Evolutionary conservation across 30 jellyfish, hydroid and myxozoan genomes (phyloP).

Genomic region (Sanderia malayensis): DNA sequence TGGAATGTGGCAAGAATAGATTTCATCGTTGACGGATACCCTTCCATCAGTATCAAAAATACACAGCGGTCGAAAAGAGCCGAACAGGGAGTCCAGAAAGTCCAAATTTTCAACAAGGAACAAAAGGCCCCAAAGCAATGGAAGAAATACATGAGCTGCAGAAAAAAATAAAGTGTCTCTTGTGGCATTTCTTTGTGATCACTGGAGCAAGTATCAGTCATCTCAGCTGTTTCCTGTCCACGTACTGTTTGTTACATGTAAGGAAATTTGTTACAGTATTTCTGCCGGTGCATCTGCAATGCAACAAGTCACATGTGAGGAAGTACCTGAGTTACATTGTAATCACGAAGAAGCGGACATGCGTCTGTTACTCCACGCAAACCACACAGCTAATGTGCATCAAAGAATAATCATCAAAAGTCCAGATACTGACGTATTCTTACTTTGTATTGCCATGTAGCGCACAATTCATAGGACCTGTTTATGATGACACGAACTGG

Average conservation of each 20-base stretch:
- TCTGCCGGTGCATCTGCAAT: neutral
- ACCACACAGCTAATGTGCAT: neutral
- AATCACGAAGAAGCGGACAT: neutral
- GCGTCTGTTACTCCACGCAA: neutral
- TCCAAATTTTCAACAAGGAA: neutral
- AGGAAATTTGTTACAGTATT: neutral
- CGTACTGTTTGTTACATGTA: neutral
- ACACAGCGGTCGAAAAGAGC: slow-evolving; percentile 30
- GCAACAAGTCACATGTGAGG: neutral
- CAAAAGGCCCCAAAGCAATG: slow-evolving; percentile 40
- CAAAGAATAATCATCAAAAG: neutral
- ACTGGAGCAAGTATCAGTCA: slow-evolving; percentile 10
- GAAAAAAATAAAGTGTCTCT: slow-evolving; percentile 13
- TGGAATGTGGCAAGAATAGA: neutral
- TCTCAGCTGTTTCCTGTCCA: neutral
- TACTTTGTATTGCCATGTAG: neutral
- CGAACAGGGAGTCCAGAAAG: neutral
- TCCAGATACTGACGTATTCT: neutral
- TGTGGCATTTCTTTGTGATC: neutral
- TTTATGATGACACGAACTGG: neutral
- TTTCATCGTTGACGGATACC: slow-evolving; percentile 28
- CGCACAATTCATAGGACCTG: neutral
- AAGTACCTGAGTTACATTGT: neutral
- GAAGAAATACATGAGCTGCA: slow-evolving; percentile 19
- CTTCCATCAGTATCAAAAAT: slow-evolving; percentile 6